Base-by-base conservation (phyloP, 35 echinoderm and acorn worm genomes). In the Hemicentrotus pulcherrimus region DNA sequence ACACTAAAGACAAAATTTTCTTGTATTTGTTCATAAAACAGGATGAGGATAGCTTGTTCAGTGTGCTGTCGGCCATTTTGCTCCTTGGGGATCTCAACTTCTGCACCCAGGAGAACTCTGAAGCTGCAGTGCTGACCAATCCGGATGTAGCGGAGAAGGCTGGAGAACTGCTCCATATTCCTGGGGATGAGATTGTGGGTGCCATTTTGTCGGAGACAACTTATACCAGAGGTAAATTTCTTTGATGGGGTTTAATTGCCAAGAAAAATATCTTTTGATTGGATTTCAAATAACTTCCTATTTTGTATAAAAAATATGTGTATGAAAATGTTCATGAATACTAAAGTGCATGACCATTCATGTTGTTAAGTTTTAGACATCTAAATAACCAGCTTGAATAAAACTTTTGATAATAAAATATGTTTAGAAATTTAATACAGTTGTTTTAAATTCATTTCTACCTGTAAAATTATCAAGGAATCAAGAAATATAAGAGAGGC, bases 41-140 rank as follows among this genome's bases (percentile, higher is more conserved):
- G 98, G 97, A 99, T 97, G 97, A 99, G 45, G 97, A 99, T 18
- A 94, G 94, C 61, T 58, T 99, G 91, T 97, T 97, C 50, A 86
- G 94, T 47, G 94, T 96, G 31, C 86, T 99, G 55, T 94, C 98
- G n/a, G 86, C 97, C 31, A 86, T 99, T 31, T 92, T 99, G 32
- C 95, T 97, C 11, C 96, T 99, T 31, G 98, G 98, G 6, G 98
- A 99, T 60, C 87, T 99, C 9, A 87, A 97, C 55, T 99, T 99
- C 91, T 46, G 58, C 35, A 10, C 70, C 11, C 45, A 96, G 24
- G 92, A 86, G 16, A 92, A 96, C 47, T 94, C 91, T 6, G 98
- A 99, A 30, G 95, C 96, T 41, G 98, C 97, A 3, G 46, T 95
- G 0, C 87, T 97, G 16, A 87, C 95, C 28, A 96, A 97, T 61